Evolutionary conservation across 2,888 invertebrate species (phyloP).

Genomic region (Acanthoscelides obtectus): DNA sequence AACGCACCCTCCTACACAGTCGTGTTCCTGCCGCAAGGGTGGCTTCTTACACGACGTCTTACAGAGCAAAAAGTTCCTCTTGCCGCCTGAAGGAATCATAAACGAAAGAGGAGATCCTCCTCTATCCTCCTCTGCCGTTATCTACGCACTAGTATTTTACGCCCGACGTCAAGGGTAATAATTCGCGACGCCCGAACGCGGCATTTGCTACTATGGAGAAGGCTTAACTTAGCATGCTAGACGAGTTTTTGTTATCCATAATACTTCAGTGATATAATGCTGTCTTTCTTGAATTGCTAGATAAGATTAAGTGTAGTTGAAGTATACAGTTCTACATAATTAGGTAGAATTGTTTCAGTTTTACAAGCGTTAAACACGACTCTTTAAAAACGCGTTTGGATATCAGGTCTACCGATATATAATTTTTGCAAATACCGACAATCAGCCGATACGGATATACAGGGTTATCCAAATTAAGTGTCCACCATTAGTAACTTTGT

Average conservation of each 20-base stretch:
- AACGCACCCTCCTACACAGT: neutral
- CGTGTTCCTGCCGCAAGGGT: neutral
- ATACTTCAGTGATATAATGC: neutral
- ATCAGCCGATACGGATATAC: too few relatives aligned
- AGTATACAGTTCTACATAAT: too few relatives aligned
- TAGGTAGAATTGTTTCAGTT: too few relatives aligned
- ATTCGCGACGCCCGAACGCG: constrained; percentile 30
- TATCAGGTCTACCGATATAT: too few relatives aligned
- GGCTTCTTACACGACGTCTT: neutral
- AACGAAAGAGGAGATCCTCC: constrained; percentile 12
- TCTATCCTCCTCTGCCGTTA: constrained; percentile 22
- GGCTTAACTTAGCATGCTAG: neutral
- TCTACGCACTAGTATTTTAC: constrained; percentile 28
- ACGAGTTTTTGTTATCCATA: neutral
- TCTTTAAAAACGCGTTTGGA: too few relatives aligned
- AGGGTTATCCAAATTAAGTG: too few relatives aligned
- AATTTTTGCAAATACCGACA: too few relatives aligned
- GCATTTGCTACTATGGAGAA: neutral
- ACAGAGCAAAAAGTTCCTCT: constrained; percentile 13
- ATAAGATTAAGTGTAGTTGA: too few relatives aligned
- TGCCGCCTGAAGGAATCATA: constrained; percentile 19
- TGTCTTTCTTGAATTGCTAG: too few relatives aligned
- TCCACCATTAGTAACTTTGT: too few relatives aligned
- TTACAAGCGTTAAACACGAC: too few relatives aligned
- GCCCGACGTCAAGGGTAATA: constrained; percentile 29